Evolutionary conservation across 1,140 invertebrate species (phyloP).

Genomic region (Ephestia elutella): DNA sequence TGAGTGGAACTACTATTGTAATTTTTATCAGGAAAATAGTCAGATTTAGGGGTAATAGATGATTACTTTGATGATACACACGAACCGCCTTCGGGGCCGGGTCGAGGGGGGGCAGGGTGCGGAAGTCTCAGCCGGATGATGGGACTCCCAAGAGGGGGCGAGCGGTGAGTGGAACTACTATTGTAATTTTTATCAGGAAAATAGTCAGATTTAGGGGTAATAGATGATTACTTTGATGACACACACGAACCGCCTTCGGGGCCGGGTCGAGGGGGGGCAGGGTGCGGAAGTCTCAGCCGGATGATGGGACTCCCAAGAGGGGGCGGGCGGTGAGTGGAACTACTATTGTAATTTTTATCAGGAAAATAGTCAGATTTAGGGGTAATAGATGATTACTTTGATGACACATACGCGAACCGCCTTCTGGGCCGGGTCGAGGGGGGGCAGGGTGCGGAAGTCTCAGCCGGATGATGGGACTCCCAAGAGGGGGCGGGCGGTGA

Average conservation of each 20-base stretch:
- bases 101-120: constrained; percentile 56
- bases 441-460: constrained; percentile 44
- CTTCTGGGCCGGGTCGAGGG: constrained; percentile 74
- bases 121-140: constrained; percentile 48
- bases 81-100: constrained; percentile 79
- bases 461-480: constrained; percentile 51
- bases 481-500: constrained; percentile 56
- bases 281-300: constrained; percentile 40
- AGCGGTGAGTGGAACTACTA: constrained; percentile 44
- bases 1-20: constrained; percentile 34
- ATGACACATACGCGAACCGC: constrained; percentile 91
- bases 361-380: background rate
- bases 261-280: constrained; percentile 67
- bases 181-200: constrained; percentile 2
- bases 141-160: constrained; percentile 53
- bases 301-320: constrained; percentile 52
- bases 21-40: background rate
- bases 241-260: constrained; percentile 83
- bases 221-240: constrained; percentile 97
- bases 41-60: too few species aligned
- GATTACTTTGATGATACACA: constrained; percentile 95
- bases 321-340: constrained; percentile 50
- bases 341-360: too few species aligned
- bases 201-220: too few species aligned
- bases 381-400: constrained; percentile 97